Evolutionary conservation across 2,797 vertebrate species (phyloP).

Genomic region (Podarcis siculus): DNA sequence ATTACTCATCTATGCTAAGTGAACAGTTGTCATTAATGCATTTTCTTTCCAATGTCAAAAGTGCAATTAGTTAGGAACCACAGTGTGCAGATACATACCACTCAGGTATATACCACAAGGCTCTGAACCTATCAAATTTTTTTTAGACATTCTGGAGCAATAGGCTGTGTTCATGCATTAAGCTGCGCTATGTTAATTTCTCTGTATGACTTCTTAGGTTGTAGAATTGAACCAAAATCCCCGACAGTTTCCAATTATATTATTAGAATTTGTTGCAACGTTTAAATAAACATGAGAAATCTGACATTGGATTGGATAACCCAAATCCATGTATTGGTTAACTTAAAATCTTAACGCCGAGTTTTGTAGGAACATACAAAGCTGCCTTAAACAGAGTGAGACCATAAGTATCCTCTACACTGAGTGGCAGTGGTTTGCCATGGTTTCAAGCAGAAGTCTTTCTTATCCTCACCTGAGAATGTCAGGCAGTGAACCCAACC

Average conservation of each 20-base stretch:
- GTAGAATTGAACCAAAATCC: rapidly evolving
- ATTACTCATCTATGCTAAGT: not conserved
- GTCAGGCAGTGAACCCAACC: no score
- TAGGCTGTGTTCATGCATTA: not conserved
- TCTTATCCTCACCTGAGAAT: not conserved
- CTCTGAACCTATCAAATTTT: rapidly evolving
- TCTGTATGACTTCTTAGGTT: not conserved
- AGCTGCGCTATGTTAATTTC: rapidly evolving
- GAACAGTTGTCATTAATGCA: not conserved
- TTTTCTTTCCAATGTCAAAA: not conserved
- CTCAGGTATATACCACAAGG: rapidly evolving
- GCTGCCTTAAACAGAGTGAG: not conserved
- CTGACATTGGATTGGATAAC: not conserved
- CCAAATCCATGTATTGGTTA: not conserved
- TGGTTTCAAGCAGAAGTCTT: not conserved
- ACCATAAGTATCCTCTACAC: not conserved
- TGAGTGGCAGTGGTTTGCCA: not conserved
- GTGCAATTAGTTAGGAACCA: not conserved
- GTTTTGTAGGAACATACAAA: not conserved
- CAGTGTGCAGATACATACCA: not conserved
- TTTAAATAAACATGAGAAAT: not conserved
- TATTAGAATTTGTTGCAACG: not conserved
- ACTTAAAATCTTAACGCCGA: not conserved
- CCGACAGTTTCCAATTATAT: not conserved
- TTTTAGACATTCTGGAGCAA: rapidly evolving